These are phyloP conservation scores for Mormyrops attenuatus DNA, from an alignment of 2,797 vertebrate species.

Conservation along the genomic window DNA sequence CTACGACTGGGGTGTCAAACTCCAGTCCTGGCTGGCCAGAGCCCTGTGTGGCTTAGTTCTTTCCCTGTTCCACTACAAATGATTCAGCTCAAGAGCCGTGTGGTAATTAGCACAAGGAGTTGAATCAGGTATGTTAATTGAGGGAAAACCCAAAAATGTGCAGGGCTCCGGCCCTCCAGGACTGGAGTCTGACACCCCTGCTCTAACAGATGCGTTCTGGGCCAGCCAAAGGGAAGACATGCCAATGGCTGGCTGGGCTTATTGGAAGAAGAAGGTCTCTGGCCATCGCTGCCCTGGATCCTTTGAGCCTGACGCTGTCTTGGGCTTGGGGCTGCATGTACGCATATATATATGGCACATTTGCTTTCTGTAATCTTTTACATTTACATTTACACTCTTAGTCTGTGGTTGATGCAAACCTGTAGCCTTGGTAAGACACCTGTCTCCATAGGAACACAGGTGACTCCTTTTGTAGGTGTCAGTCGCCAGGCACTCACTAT, in stretches of 20 bases:
- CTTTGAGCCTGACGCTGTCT: background rate
- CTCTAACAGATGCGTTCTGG: background rate
- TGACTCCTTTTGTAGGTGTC: background rate
- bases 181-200: background rate
- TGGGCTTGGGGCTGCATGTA: background rate
- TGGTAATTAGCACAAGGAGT: background rate
- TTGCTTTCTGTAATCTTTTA: background rate
- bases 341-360: background rate
- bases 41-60: too few species aligned
- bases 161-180: background rate
- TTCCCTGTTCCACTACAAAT: too few species aligned
- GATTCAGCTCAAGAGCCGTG: too few species aligned
- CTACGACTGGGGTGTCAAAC: too few species aligned
- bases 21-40: too few species aligned
- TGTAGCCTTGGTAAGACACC: background rate
- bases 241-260: background rate
- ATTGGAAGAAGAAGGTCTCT: background rate
- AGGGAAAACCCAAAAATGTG: background rate
- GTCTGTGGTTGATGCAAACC: background rate
- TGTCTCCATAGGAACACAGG: background rate
- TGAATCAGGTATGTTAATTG: background rate
- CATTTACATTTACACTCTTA: background rate
- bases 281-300: background rate
- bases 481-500: background rate
- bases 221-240: background rate